Base-by-base conservation (phyloP, 2,113 vertebrate genomes). In the Notechis scutatus region DNA sequence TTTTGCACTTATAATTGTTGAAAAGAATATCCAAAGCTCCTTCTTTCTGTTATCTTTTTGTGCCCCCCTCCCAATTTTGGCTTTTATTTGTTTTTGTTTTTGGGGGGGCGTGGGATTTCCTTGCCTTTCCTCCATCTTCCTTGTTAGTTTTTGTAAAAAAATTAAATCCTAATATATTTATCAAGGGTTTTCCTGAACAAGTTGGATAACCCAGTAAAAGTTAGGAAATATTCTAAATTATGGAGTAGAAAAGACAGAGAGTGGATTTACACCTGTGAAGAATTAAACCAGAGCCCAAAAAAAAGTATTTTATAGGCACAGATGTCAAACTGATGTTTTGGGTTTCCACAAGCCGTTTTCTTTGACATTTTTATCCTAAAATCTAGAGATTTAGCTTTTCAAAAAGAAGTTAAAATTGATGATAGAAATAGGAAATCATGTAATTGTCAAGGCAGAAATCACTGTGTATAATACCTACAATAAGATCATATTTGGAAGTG, bases 401-500 rank as follows among this genome's bases (percentile, higher is more conserved):
- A 69, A 69, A 4, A n/a, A n/a, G 12, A n/a, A n/a, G 26, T 5
- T 69, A 69, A 15, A n/a, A n/a, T 15, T 69, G 29, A 29, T 69
- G 26, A n/a, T n/a, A 69, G 3, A 69, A 69, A 15, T 69, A n/a
- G 26, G 64, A 29, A 69, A n/a, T 2, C 29, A n/a, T 1, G 12
- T 87, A 47, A 89, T 96, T 95, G 94, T 94, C 94, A 96, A 94
- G 91, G 90, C 87, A 52, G 91, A 52, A 24, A 7, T 5, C 3
- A 59, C 92, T 88, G 95, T 95, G 96, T 8, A 64, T 89, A 69
- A 9, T 59, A 2, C 24, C 10, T 64, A 64, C 3, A 88, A 85
- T 10, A 95, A 96, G 90, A 52, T 93, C 39, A 88, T 2, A 0
- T 97, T 96, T 95, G 96, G 95, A 88, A 92, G 55, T 93, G 94